A percentile compares a stretch with the other conserved stretches of the same genome.
These are phyloP conservation scores for Piaya cayana DNA, from an alignment of 2,113 vertebrate genomes.

Conservation along the genomic window DNA sequence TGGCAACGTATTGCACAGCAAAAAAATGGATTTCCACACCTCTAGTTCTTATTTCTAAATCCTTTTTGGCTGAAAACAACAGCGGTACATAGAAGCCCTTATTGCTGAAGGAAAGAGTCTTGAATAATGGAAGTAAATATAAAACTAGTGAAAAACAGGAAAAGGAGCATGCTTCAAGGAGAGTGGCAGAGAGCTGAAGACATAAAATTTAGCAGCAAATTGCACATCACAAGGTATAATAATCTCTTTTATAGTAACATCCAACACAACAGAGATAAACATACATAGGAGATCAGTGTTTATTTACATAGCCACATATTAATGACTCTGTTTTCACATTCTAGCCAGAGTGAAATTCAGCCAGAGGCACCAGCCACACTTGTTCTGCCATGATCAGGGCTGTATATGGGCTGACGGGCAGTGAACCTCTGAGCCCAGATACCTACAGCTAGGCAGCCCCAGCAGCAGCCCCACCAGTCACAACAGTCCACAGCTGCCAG, in stretches of 20 bases:
- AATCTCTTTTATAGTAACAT: background rate
- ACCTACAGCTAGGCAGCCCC: background rate
- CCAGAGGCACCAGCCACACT: background rate
- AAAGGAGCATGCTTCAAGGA: background rate
- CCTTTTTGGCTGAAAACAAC: background rate
- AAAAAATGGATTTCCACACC: background rate
- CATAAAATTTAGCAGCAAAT: background rate
- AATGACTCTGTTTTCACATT: conserved; percentile 33
- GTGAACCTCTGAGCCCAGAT: background rate
- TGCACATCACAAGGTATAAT: background rate
- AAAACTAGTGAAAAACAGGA: background rate
- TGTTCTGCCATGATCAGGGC: background rate
- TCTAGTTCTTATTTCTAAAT: background rate
- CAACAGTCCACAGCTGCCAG: background rate
- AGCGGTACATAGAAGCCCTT: background rate
- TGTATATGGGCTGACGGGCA: background rate
- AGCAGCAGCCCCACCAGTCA: too few relatives aligned
- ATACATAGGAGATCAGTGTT: background rate
- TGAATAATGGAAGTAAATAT: background rate
- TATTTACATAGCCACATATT: background rate
- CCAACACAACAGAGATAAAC: background rate
- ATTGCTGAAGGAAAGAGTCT: background rate
- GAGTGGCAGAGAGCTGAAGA: background rate
- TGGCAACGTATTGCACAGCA: background rate
- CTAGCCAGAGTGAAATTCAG: background rate